phyloP scores from a whole-genome alignment of 2,797 vertebrate species.

The Sebastes steindachneri region DNA sequence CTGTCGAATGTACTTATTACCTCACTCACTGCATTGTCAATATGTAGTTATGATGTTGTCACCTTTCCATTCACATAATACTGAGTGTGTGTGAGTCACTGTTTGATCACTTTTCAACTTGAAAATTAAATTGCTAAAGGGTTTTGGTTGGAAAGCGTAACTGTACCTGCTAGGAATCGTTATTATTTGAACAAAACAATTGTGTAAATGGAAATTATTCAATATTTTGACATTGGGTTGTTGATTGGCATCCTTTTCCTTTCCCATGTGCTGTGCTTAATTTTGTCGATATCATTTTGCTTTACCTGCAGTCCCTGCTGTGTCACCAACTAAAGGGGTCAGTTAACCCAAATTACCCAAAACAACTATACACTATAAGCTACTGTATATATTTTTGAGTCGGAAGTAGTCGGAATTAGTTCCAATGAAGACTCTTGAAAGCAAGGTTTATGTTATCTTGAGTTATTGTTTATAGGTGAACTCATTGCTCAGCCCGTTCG shows the following conservation, averaged over 20 bases:
- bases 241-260: not conserved
- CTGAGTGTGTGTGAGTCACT: not conserved
- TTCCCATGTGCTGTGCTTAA: no score
- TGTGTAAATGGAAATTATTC: not conserved
- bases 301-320: no score
- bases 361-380: no score
- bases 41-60: not conserved
- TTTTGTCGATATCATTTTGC: no score
- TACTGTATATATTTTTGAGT: no score
- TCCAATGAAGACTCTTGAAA: no score
- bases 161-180: not conserved
- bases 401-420: no score
- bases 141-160: not conserved
- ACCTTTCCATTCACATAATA: not conserved
- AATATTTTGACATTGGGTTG: not conserved
- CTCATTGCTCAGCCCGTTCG: no score
- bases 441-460: no score
- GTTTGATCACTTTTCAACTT: not conserved
- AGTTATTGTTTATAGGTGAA: no score
- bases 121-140: not conserved
- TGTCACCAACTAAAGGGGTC: no score
- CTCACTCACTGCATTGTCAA: not conserved
- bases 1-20: conserved; percentile 19
- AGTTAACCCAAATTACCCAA: no score
- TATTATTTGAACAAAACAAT: not conserved